Conservation (phyloP, 2,888 invertebrate genomes). For the Oegoconia quadripuncta region DNA sequence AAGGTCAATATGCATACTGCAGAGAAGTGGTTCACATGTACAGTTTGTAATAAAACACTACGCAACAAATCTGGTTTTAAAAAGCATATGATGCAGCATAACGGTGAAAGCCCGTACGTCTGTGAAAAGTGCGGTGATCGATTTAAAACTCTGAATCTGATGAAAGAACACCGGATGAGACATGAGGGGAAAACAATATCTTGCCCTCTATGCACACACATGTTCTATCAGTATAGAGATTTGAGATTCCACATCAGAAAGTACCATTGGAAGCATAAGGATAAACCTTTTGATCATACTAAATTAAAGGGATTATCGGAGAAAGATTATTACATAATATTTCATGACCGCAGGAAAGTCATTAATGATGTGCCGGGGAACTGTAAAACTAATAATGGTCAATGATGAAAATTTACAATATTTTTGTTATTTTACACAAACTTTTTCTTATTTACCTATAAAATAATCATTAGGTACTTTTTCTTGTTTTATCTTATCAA, state of each 20-base stretch:
- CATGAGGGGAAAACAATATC: conserved; percentile 38
- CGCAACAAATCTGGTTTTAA: conserved; percentile 40
- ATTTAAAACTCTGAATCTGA: conserved; percentile 42
- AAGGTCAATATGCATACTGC: conserved; percentile 28
- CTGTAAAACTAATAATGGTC: neutral
- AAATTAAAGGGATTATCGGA: conserved; percentile 27
- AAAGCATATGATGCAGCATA: conserved; percentile 43
- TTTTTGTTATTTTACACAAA: too few relatives aligned
- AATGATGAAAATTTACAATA: too few relatives aligned
- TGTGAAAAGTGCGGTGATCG: conserved; percentile 41
- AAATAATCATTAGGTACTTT: too few relatives aligned
- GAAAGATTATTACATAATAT: conserved; percentile 31
- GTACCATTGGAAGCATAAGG: conserved; percentile 38
- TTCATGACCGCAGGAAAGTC: conserved; percentile 33
- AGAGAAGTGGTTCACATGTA: conserved; percentile 29
- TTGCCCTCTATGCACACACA: conserved; percentile 40
- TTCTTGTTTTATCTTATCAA: too few relatives aligned
- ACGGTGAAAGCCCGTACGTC: conserved; percentile 39
- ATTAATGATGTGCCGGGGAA: conserved; percentile 11
- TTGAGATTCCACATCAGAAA: conserved; percentile 47
- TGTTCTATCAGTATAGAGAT: conserved; percentile 40
- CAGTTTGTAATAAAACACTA: conserved; percentile 36
- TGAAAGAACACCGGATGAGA: conserved; percentile 43
- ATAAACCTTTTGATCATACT: conserved; percentile 38
- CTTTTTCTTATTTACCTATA: too few relatives aligned